A percentile compares a stretch with the other conserved stretches of the same genome.
These are phyloP conservation scores for Acronicta alni DNA, from an alignment of 2,888 invertebrate species.

Conservation along the genomic window DNA sequence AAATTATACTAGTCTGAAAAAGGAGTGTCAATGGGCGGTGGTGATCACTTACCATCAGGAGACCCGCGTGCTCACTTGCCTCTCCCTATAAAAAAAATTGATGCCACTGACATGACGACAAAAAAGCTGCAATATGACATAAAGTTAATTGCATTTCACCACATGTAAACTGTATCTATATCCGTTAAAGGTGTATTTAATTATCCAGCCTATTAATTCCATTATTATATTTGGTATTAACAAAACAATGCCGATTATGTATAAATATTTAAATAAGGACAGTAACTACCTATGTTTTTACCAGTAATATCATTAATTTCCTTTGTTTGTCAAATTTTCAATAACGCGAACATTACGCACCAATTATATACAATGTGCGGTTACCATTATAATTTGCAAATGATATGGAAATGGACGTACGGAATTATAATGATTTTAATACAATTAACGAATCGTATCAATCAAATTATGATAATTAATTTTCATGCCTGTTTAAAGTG, in stretches of 20 bases:
- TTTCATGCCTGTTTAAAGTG: conserved; percentile 5
- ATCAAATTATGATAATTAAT: conserved; percentile 33
- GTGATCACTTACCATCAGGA: too few species aligned
- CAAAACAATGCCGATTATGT: not conserved
- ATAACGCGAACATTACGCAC: conserved; percentile 16
- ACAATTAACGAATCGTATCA: conserved; percentile 31
- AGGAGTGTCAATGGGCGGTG: too few species aligned
- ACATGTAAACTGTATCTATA: not conserved
- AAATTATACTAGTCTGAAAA: too few species aligned
- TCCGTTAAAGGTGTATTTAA: conserved; percentile 3
- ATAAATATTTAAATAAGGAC: conserved; percentile 19
- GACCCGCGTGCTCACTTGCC: too few species aligned
- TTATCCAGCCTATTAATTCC: conserved; percentile 2
- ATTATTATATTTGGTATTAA: not conserved
- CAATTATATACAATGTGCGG: conserved; percentile 25
- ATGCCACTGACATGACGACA: too few species aligned
- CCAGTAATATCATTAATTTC: conserved; percentile 17
- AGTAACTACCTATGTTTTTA: conserved; percentile 6
- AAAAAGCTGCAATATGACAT: too few species aligned
- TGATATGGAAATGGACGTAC: conserved; percentile 37
- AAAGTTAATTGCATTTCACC: too few species aligned
- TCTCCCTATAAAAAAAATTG: too few species aligned
- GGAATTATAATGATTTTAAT: conserved; percentile 35
- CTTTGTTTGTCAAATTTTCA: conserved; percentile 34
- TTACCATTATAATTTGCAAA: conserved; percentile 25